These are phyloP conservation scores for Halcyon badia DNA, from an alignment of 2,797 vertebrate species.

Conservation along the genomic window DNA sequence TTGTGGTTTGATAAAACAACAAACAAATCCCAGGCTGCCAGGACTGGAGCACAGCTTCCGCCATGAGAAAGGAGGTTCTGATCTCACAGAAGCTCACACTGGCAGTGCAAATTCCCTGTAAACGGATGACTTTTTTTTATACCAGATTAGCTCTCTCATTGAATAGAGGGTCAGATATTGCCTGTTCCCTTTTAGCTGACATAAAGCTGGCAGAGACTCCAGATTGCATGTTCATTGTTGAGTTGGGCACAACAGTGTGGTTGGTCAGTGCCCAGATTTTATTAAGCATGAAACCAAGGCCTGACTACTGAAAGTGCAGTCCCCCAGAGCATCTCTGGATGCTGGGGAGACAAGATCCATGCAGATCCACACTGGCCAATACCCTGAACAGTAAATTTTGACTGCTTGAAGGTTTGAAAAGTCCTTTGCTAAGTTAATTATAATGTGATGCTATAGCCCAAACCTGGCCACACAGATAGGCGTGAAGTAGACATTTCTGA, in stretches of 20 bases:
- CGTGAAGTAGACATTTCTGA: background rate
- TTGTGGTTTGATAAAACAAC: background rate
- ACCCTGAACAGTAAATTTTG: background rate
- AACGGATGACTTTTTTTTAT: background rate
- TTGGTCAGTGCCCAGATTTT: background rate
- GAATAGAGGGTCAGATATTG: background rate
- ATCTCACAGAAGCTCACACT: background rate
- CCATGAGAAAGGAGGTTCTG: background rate
- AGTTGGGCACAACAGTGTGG: background rate
- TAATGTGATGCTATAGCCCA: background rate
- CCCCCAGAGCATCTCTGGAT: background rate
- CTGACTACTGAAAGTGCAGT: background rate
- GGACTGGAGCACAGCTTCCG: background rate
- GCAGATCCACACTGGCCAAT: background rate
- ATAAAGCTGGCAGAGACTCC: constrained; percentile 7
- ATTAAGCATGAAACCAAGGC: background rate
- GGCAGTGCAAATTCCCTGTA: background rate
- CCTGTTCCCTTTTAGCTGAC: background rate
- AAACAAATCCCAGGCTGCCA: background rate
- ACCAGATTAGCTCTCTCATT: background rate
- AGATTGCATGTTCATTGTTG: background rate
- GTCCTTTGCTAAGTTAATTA: background rate
- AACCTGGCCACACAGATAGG: background rate
- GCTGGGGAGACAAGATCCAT: background rate
- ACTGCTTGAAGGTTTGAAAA: background rate